These are phyloP conservation scores for Hydrotaea diabolus DNA, from an alignment of 2,888 invertebrate genomes.

Conservation along the genomic window DNA sequence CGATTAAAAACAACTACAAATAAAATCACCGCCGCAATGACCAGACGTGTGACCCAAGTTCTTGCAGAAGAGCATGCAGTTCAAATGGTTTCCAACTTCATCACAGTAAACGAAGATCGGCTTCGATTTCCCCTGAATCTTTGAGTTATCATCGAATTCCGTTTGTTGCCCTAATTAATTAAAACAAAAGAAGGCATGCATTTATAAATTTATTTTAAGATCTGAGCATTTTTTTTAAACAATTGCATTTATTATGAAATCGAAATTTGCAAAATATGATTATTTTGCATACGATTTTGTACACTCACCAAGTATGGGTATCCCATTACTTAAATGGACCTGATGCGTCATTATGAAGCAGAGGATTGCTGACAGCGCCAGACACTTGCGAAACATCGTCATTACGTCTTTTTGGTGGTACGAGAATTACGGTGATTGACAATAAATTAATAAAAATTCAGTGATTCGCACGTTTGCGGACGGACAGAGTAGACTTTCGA, in stretches of 20 bases:
- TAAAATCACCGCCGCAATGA: constrained; percentile 72
- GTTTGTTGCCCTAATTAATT: constrained; percentile 68
- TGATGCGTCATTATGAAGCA: constrained; percentile 52
- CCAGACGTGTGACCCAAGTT: constrained; percentile 70
- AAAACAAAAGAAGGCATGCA: constrained; percentile 13
- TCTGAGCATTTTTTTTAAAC: neutral
- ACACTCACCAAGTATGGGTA: constrained; percentile 63
- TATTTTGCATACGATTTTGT: too few relatives aligned
- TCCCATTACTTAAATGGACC: constrained; percentile 40
- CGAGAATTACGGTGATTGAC: neutral
- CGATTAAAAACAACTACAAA: constrained; percentile 70
- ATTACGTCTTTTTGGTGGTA: neutral
- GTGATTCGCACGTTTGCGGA: constrained; percentile 12
- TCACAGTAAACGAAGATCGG: constrained; percentile 72
- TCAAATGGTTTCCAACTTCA: constrained; percentile 72
- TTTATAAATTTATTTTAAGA: constrained; percentile 3
- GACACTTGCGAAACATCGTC: constrained; percentile 38
- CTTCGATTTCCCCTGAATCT: constrained; percentile 67
- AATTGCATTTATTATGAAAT: too few relatives aligned
- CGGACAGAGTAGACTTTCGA: constrained; percentile 27
- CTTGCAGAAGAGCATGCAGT: constrained; percentile 72
- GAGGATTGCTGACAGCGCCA: constrained; percentile 14
- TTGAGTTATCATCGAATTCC: constrained; percentile 70
- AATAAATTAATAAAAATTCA: neutral
- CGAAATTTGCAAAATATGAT: too few relatives aligned